These are phyloP conservation scores for Uropetala carovei DNA, from an alignment of 2,888 invertebrate species.

Conservation along the genomic window DNA sequence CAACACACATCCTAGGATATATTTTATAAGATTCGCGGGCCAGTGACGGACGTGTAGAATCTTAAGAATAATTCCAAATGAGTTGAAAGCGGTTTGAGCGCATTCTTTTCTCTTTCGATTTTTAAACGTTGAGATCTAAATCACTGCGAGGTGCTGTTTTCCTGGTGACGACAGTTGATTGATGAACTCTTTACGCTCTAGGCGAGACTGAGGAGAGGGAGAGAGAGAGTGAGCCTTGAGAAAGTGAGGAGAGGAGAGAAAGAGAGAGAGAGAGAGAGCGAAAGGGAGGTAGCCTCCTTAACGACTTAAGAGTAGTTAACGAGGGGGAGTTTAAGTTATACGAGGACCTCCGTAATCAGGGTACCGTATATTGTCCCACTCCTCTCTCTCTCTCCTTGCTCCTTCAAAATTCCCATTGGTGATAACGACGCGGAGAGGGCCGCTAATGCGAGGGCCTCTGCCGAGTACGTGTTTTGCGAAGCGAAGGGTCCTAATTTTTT, in stretches of 20 bases:
- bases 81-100: not conserved
- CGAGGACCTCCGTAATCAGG: slow-evolving; percentile 28
- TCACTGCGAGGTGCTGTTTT: not conserved
- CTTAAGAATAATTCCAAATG: not conserved
- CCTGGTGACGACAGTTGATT: slow-evolving; percentile 36
- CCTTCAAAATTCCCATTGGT: not conserved
- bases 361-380: slow-evolving; percentile 7
- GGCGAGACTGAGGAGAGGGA: not conserved
- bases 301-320: slow-evolving; percentile 57
- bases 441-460: not conserved
- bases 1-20: too few species aligned
- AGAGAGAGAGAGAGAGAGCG: not conserved
- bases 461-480: not conserved
- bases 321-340: slow-evolving; percentile 24
- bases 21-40: too few species aligned
- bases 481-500: not conserved
- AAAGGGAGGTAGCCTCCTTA: not conserved
- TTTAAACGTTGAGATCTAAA: slow-evolving; percentile 31
- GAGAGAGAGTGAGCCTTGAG: not conserved
- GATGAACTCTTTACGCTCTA: slow-evolving; percentile 30
- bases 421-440: not conserved
- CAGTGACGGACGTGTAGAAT: not conserved
- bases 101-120: not conserved
- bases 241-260: not conserved
- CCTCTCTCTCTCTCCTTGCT: not conserved